phyloP scores from a whole-genome alignment of 2,888 invertebrate species.

The Luperina testacea region DNA sequence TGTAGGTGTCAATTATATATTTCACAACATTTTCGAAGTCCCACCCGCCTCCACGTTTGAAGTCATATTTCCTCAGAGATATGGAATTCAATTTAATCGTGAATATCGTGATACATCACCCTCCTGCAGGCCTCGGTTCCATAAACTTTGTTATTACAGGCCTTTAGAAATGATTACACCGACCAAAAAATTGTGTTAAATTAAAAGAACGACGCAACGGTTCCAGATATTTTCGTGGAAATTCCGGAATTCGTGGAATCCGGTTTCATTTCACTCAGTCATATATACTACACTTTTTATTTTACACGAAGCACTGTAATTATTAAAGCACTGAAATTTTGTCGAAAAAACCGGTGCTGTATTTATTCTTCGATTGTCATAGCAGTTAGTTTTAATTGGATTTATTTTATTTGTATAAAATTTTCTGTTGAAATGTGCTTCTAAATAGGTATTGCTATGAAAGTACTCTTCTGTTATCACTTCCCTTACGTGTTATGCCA shows the following conservation, averaged over 20 bases:
- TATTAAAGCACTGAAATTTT: background rate
- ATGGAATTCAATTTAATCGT: slow-evolving; percentile 56
- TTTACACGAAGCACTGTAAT: background rate
- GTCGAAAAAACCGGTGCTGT: background rate
- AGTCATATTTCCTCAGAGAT: slow-evolving; percentile 43
- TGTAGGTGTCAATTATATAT: slow-evolving; percentile 8
- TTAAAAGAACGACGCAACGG: slow-evolving; percentile 6
- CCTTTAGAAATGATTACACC: slow-evolving; percentile 46
- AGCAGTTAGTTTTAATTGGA: background rate
- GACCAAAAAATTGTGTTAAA: slow-evolving; percentile 32
- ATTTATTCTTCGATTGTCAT: slow-evolving; percentile 9
- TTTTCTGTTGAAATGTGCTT: background rate
- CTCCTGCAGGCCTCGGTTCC: slow-evolving; percentile 22
- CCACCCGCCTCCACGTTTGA: slow-evolving; percentile 24
- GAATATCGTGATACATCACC: slow-evolving; percentile 47
- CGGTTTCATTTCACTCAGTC: background rate
- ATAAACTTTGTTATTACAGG: slow-evolving; percentile 54
- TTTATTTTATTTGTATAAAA: slow-evolving; percentile 9
- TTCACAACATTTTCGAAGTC: slow-evolving; percentile 18
- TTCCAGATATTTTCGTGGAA: background rate
- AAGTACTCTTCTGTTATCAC: background rate
- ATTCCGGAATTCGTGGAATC: background rate
- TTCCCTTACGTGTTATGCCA: background rate
- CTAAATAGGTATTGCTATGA: background rate
- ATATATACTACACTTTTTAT: background rate